Percentiles rank a stretch among this genome's conserved stretches.
Evolutionary conservation across 2,888 invertebrate genomes (phyloP).

Genomic region (Maniola hyperantus): DNA sequence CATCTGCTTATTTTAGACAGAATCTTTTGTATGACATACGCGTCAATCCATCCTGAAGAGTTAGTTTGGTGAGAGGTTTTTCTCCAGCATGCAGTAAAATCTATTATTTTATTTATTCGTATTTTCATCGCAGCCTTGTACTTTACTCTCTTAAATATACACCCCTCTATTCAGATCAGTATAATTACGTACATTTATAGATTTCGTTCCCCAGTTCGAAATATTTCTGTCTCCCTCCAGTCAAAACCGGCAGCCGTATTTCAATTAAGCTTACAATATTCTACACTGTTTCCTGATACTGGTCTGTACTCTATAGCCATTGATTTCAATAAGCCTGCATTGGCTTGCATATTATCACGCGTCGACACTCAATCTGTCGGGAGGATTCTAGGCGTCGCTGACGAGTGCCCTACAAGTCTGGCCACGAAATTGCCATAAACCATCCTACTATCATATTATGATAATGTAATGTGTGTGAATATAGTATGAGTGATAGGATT

Average conservation of each 20-base stretch:
- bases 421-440: slow-evolving; percentile 16
- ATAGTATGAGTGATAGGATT: not conserved
- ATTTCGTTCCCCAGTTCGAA: slow-evolving; percentile 21
- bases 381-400: slow-evolving; percentile 23
- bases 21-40: not conserved
- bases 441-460: not conserved
- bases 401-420: slow-evolving; percentile 31
- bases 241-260: slow-evolving; percentile 20
- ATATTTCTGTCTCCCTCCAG: not conserved
- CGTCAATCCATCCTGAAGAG: no score
- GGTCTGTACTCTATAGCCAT: not conserved
- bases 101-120: not conserved
- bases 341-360: slow-evolving; percentile 25
- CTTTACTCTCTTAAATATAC: slow-evolving; percentile 7
- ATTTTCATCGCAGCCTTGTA: not conserved
- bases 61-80: no score
- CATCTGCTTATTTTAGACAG: not conserved
- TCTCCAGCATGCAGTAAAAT: not conserved
- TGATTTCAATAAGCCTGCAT: slow-evolving; percentile 28
- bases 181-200: slow-evolving; percentile 28
- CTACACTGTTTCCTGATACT: slow-evolving; percentile 23
- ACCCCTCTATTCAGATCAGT: slow-evolving; percentile 28
- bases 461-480: not conserved
- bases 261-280: slow-evolving; percentile 31
- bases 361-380: slow-evolving; percentile 23